Evolutionary conservation across 2,113 vertebrate species (phyloP), one percentile per base, ranked within the genome.

Genomic region (Damaliscus lunatus): DNA sequence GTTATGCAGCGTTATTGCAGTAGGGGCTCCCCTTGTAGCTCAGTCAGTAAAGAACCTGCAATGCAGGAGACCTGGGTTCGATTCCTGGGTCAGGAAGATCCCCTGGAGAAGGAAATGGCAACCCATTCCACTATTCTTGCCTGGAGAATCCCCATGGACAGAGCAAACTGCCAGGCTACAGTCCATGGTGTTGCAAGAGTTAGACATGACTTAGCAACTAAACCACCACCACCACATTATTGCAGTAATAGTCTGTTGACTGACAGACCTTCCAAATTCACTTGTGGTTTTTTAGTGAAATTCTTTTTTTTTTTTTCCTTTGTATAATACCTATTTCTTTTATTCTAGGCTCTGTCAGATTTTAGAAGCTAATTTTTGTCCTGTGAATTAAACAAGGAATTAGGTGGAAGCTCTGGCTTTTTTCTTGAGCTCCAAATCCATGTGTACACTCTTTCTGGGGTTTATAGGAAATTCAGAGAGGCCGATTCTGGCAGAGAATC

Each of bases 251-350:
- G 31, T 43, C 43, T 43, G 43, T 57, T 86, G 31, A 89, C 33
- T 43, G 33, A 27, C 8, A 94, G 31, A 36, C 6, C 14, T 31
- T 93, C 21, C 29, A 89, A 89, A 93, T 74, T 10, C 7, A 96
- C 29, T 71, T 97, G 15, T 40, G n/a, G 62, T 91, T 96, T 96
- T 96, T 87, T 48, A 84, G 80, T 36, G 87, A 87, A 46, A 91
- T 77, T 71, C n/a, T 88, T 62, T 6, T 43, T 43, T 74, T 71
- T 71, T 74, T 25, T 10, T 33, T 0, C 16, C 36, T 74, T 74
- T 0, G 3, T 77, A 77, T 27, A 77, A 77, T 77, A 43, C 1
- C 71, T 43, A 77, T 77, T 77, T 77, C 40, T 77, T 77, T 77
- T 77, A 43, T 77, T 77, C 23, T 43, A 27, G 71, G 40, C 23